Conservation (phyloP, 2,888 invertebrate species). For the Tenthredo amoena region DNA sequence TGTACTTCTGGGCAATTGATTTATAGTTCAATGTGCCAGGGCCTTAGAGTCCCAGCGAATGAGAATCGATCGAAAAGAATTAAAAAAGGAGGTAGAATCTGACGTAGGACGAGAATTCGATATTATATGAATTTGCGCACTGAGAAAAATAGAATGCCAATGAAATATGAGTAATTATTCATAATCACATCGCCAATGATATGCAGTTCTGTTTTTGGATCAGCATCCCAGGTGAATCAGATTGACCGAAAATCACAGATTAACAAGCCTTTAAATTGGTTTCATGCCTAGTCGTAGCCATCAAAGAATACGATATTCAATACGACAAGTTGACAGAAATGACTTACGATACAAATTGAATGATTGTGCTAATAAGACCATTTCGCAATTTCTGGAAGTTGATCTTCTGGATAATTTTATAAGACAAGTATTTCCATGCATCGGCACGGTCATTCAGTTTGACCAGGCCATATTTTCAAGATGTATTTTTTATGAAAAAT, state of each 20-base stretch:
- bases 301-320: neutral
- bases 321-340: neutral
- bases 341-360: neutral
- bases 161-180: conserved; percentile 61
- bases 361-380: neutral
- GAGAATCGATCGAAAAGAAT: neutral
- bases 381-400: neutral
- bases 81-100: neutral
- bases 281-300: neutral
- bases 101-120: neutral
- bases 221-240: conserved; percentile 79
- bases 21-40: too few species aligned
- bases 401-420: neutral
- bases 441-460: neutral
- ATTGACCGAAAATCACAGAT: neutral
- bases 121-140: neutral
- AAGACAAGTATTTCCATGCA: neutral
- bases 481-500: too few species aligned
- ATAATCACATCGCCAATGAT: conserved; percentile 80
- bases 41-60: too few species aligned
- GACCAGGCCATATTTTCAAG: too few species aligned
- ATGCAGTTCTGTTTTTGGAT: conserved; percentile 86
- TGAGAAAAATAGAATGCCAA: conserved; percentile 1
- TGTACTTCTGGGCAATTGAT: neutral
- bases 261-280: neutral